These are phyloP conservation scores for Peromyscus eremicus DNA, from an alignment of 2,797 vertebrate genomes.

Conservation along the genomic window DNA sequence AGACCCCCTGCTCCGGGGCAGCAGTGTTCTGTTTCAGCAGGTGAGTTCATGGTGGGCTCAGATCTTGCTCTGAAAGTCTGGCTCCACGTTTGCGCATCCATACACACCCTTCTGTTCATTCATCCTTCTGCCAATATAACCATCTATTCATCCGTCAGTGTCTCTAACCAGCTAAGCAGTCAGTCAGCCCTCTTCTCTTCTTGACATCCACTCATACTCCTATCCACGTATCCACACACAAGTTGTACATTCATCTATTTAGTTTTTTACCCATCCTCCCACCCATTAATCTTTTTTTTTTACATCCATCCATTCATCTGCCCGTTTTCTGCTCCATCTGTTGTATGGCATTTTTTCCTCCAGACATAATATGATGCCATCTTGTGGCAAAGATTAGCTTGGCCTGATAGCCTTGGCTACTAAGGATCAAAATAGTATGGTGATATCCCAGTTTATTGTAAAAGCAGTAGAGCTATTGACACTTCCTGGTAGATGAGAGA, in stretches of 20 bases:
- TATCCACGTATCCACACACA: not conserved
- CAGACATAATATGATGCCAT: not conserved
- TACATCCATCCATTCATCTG: not conserved
- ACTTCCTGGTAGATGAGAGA: not conserved
- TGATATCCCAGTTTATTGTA: not conserved
- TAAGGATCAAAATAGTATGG: not conserved
- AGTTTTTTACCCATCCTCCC: not conserved
- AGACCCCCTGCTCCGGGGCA: constrained; percentile 95
- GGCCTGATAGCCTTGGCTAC: not conserved
- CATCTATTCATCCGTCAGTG: not conserved
- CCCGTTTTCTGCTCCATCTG: not conserved
- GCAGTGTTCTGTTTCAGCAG: constrained; percentile 96
- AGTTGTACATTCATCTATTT: not conserved
- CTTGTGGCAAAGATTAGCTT: not conserved
- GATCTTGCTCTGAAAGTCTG: not conserved
- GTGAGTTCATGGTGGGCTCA: constrained; percentile 78
- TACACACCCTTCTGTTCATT: not conserved
- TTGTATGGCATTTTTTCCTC: not conserved
- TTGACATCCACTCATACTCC: not conserved
- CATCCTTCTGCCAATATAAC: not conserved
- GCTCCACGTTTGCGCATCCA: not conserved
- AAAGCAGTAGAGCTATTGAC: not conserved
- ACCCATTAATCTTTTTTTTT: not conserved
- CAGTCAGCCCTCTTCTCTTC: not conserved
- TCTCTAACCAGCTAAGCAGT: not conserved